Percentiles rank a stretch among this genome's conserved stretches.
phyloP scores from a whole-genome alignment of 2,888 invertebrate genomes.

The Pinctada fucata region DNA sequence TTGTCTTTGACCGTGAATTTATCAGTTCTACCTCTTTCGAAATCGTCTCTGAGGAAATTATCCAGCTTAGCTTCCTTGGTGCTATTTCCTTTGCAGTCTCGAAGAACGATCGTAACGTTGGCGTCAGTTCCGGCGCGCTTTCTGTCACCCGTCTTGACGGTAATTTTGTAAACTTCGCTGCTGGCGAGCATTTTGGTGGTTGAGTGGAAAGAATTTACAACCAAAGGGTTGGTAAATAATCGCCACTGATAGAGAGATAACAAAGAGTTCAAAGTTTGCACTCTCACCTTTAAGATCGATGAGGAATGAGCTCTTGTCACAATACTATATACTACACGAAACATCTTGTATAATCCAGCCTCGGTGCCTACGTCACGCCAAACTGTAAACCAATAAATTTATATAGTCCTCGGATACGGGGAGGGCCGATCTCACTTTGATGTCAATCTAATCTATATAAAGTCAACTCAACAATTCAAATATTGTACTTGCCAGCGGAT shows the following conservation, averaged over 20 bases:
- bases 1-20: slow-evolving; percentile 58
- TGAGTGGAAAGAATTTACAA: not conserved
- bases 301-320: not conserved
- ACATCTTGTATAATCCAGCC: not conserved
- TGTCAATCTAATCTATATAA: too few species aligned
- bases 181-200: slow-evolving; percentile 1
- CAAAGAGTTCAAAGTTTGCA: not conserved
- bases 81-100: slow-evolving; percentile 72
- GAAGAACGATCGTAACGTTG: slow-evolving; percentile 75
- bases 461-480: too few species aligned
- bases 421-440: too few species aligned
- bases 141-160: slow-evolving; percentile 78
- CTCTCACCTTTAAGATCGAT: not conserved
- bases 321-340: not conserved
- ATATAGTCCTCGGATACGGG: too few species aligned
- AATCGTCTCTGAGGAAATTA: slow-evolving; percentile 72
- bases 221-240: not conserved
- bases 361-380: too few species aligned
- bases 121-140: slow-evolving; percentile 77
- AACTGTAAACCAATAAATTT: too few species aligned
- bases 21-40: slow-evolving; percentile 66
- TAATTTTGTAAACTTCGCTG: slow-evolving; percentile 58
- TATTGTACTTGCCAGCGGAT: too few species aligned
- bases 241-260: not conserved
- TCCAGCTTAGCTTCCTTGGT: slow-evolving; percentile 74